Evolutionary conservation across 2,113 vertebrate species (phyloP).

Genomic region (Hymenochirus boettgeri): DNA sequence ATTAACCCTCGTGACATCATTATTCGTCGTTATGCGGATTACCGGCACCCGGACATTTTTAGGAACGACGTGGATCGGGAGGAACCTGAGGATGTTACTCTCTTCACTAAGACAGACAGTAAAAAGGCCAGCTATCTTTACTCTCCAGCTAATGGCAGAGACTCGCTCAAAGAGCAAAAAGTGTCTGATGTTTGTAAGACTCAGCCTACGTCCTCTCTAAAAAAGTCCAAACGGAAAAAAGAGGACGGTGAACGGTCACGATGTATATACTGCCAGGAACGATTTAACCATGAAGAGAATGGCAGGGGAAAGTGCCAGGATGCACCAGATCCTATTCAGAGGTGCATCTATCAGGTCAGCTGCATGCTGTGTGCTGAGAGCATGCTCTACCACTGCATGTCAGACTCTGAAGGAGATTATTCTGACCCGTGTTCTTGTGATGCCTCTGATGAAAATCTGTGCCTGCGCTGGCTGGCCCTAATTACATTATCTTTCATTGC

Average conservation of each 20-base stretch:
- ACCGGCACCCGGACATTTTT: no score
- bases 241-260: conserved; percentile 96
- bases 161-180: conserved; percentile 78
- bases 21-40: conserved; percentile 90
- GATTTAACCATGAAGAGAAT: conserved; percentile 98
- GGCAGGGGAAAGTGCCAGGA: conserved; percentile 95
- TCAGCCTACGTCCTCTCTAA: conserved; percentile 80
- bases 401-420: conserved; percentile 97
- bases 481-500: conserved; percentile 91
- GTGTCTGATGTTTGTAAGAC: conserved; percentile 79
- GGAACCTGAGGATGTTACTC: no score
- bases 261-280: conserved; percentile 95
- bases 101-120: conserved; percentile 82
- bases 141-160: conserved; percentile 53
- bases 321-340: conserved; percentile 91
- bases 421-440: conserved; percentile 98
- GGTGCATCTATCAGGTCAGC: conserved; percentile 97
- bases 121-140: no score
- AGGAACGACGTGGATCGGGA: no score
- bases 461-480: conserved; percentile 95
- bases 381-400: conserved; percentile 99
- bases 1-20: conserved; percentile 96
- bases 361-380: conserved; percentile 99
- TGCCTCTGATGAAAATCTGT: conserved; percentile 96
- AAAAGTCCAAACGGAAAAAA: conserved; percentile 86